Evolutionary conservation across 2,888 invertebrate genomes (phyloP).

Genomic region (Prostheceraeus crozeri): DNA sequence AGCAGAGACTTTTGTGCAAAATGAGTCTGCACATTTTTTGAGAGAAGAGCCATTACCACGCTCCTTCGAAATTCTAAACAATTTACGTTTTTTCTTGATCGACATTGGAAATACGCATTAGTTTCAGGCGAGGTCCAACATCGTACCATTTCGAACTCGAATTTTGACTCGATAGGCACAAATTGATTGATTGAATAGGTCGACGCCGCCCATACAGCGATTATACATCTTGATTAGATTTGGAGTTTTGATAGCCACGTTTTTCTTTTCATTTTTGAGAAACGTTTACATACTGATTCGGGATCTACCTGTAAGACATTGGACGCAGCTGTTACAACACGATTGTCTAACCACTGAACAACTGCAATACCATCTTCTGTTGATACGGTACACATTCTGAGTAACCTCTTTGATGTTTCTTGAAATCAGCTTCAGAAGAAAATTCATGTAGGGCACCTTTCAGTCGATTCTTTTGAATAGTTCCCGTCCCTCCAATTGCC

Average conservation of each 20-base stretch:
- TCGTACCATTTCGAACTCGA: neutral
- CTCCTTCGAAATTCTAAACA: no score
- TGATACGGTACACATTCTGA: constrained; percentile 5
- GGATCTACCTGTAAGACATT: neutral
- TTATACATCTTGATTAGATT: constrained; percentile 5
- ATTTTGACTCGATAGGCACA: no score
- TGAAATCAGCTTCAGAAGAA: neutral
- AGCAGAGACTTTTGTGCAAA: no score
- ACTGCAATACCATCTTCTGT: no score
- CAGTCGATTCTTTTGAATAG: constrained; percentile 9
- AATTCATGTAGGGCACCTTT: neutral
- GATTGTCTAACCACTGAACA: constrained; percentile 19
- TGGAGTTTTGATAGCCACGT: constrained; percentile 5
- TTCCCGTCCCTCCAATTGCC: neutral
- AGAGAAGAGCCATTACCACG: no score
- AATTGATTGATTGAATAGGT: constrained; percentile 15
- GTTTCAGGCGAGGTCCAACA: neutral
- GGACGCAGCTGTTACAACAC: neutral
- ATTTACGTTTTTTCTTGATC: no score
- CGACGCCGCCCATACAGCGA: constrained; percentile 6
- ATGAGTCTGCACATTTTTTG: no score
- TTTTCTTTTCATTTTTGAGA: neutral
- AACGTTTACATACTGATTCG: constrained; percentile 1
- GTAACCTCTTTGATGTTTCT: neutral
- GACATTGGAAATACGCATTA: no score